Percentiles rank a stretch among this genome's conserved stretches.
Evolutionary conservation across 2,888 invertebrate genomes (phyloP).

Genomic region (Apeira syringaria): DNA sequence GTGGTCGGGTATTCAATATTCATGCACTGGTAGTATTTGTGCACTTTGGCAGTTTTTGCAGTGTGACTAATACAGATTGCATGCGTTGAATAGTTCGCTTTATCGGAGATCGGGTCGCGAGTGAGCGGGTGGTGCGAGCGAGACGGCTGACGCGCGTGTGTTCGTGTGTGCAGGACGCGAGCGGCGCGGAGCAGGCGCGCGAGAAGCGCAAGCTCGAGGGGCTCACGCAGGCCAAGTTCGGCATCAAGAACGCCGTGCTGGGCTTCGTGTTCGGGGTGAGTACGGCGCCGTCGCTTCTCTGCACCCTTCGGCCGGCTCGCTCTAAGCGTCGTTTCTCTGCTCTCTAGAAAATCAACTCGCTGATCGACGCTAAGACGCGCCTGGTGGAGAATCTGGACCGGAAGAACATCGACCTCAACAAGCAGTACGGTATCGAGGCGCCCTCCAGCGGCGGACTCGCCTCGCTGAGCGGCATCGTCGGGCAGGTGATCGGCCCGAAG

Average conservation of each 20-base stretch:
- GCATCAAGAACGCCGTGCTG: slow-evolving; percentile 90
- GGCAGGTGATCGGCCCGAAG: slow-evolving; percentile 88
- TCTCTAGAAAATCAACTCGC: slow-evolving; percentile 91
- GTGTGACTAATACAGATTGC: too few relatives aligned
- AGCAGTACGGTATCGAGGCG: slow-evolving; percentile 88
- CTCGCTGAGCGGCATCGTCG: slow-evolving; percentile 85
- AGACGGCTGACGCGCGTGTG: slow-evolving; percentile 26
- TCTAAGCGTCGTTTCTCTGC: slow-evolving; percentile 31
- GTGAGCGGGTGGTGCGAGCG: slow-evolving; percentile 32
- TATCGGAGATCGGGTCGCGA: slow-evolving; percentile 19
- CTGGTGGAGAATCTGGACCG: slow-evolving; percentile 88
- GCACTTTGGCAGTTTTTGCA: too few relatives aligned
- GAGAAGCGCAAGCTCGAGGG: slow-evolving; percentile 91
- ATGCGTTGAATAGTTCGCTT: too few relatives aligned
- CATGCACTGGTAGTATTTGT: too few relatives aligned
- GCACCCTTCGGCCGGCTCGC: slow-evolving; percentile 3
- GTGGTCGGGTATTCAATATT: too few relatives aligned
- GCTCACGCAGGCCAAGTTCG: slow-evolving; percentile 85
- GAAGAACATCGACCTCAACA: slow-evolving; percentile 90
- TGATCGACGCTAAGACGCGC: slow-evolving; percentile 91
- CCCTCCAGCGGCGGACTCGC: slow-evolving; percentile 85
- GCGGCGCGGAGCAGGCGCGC: slow-evolving; percentile 76
- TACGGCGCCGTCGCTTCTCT: slow-evolving; percentile 23
- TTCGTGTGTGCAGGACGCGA: slow-evolving; percentile 64
- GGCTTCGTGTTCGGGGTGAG: slow-evolving; percentile 93